Conservation (phyloP, 1,140 invertebrate species). For the Lithobius niger region DNA sequence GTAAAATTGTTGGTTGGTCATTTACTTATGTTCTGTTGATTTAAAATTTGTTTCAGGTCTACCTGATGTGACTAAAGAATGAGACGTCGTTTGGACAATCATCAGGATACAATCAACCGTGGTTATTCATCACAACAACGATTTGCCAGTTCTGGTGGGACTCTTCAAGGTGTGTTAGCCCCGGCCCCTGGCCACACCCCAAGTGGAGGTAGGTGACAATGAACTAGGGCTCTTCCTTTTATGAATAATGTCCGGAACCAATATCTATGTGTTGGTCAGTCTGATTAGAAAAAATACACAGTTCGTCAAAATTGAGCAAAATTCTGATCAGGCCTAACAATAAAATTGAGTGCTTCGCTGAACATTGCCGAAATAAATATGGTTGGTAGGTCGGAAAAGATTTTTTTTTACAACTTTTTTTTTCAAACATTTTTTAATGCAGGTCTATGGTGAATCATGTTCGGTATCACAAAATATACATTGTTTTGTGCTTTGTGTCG, state of each 20-base stretch:
- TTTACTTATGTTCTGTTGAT: no score
- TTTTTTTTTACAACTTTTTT: no score
- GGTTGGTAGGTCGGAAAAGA: no score
- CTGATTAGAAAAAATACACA: background rate
- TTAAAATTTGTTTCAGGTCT: conserved; percentile 3
- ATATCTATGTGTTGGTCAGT: background rate
- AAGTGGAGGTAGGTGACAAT: background rate
- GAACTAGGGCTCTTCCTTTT: background rate
- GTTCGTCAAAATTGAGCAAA: background rate
- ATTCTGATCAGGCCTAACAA: background rate
- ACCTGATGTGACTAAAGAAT: conserved; percentile 6
- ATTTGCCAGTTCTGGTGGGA: background rate
- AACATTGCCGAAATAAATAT: no score
- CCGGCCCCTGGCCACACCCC: background rate
- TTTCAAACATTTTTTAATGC: no score
- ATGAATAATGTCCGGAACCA: background rate
- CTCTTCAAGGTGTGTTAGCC: background rate
- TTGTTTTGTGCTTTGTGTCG: no score
- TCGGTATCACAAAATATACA: no score
- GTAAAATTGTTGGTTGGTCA: no score
- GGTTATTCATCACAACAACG: background rate
- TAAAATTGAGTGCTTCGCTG: no score
- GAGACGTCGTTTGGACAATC: conserved; percentile 10
- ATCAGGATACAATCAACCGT: conserved; percentile 5
- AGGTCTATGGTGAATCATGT: no score